These are phyloP conservation scores for Coenonympha glycerion DNA, from an alignment of 2,888 invertebrate species.

Conservation along the genomic window DNA sequence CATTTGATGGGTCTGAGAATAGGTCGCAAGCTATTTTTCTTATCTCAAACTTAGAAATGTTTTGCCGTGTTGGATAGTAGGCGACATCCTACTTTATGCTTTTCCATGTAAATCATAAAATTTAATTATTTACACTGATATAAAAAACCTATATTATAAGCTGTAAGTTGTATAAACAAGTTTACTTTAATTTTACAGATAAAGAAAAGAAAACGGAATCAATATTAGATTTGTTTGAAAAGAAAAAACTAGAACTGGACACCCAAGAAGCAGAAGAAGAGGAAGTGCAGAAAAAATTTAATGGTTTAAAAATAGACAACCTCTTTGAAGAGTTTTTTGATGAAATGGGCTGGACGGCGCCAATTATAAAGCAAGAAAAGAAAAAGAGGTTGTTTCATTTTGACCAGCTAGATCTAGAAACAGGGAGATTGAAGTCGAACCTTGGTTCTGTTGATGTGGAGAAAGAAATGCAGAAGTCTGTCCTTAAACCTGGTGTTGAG, in stretches of 20 bases:
- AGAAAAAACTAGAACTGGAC: conserved; percentile 57
- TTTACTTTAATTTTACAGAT: conserved; percentile 39
- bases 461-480: conserved; percentile 78
- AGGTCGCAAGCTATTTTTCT: too few relatives aligned
- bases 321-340: conserved; percentile 58
- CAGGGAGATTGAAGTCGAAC: conserved; percentile 60
- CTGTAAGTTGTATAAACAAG: neutral
- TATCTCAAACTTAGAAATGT: too few relatives aligned
- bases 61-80: too few relatives aligned
- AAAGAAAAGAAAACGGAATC: conserved; percentile 47
- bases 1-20: too few relatives aligned
- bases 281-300: conserved; percentile 49
- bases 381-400: conserved; percentile 53
- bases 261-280: conserved; percentile 42
- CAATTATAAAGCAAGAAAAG: conserved; percentile 44
- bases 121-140: too few relatives aligned
- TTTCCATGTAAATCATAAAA: too few relatives aligned
- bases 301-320: conserved; percentile 50
- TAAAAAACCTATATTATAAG: too few relatives aligned
- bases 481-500: conserved; percentile 80
- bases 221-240: conserved; percentile 52
- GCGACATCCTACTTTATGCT: too few relatives aligned
- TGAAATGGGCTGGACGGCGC: conserved; percentile 61
- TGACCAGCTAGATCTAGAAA: conserved; percentile 54
- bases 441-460: conserved; percentile 66